These are phyloP conservation scores for Bugulina stolonifera DNA, from an alignment of 2,888 invertebrate species.

Conservation along the genomic window DNA sequence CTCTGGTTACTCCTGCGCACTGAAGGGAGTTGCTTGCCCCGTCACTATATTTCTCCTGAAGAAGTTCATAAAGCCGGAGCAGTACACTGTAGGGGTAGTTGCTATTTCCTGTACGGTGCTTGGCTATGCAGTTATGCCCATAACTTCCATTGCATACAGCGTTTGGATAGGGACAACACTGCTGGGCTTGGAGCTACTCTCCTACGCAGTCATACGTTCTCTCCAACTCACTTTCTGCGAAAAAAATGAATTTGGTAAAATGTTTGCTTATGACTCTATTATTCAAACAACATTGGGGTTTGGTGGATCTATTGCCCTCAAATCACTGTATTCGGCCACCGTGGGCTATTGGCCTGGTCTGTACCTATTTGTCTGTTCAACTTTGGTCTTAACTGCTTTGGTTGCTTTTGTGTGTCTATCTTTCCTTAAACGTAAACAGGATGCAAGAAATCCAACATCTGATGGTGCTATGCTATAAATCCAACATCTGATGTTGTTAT, in stretches of 20 bases:
- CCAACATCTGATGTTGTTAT: too few relatives aligned
- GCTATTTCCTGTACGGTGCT: background rate
- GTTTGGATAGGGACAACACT: background rate
- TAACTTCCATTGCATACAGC: background rate
- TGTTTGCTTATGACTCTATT: constrained; percentile 11
- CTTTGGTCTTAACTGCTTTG: background rate
- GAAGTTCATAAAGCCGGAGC: background rate
- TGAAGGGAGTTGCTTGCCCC: background rate
- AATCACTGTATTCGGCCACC: background rate
- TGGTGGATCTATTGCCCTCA: background rate
- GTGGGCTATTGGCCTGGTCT: background rate
- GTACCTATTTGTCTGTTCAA: background rate
- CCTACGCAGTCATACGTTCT: background rate
- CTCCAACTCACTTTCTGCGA: background rate
- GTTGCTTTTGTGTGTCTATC: background rate
- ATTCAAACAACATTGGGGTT: background rate
- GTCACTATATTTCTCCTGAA: background rate
- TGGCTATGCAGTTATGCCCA: background rate
- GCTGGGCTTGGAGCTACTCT: too few relatives aligned
- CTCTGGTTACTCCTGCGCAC: background rate
- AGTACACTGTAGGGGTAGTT: background rate
- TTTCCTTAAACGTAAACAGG: background rate
- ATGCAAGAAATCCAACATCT: too few relatives aligned
- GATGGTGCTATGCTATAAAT: too few relatives aligned
- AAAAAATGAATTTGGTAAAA: constrained; percentile 8